phyloP scores from a whole-genome alignment of 2,888 invertebrate genomes.

The Lamellibrachia columna region DNA sequence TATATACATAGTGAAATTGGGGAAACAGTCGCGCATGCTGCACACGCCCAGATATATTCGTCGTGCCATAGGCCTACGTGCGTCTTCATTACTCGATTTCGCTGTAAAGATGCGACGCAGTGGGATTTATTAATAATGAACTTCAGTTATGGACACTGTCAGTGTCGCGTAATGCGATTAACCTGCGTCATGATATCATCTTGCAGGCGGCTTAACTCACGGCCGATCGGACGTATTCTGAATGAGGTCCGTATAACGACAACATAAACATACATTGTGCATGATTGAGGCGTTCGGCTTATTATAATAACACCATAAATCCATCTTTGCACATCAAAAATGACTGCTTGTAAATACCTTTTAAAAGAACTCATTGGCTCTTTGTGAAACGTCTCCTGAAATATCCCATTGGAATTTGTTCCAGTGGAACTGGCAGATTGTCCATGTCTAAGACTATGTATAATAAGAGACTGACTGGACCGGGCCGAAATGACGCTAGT shows the following conservation, averaged over 20 bases:
- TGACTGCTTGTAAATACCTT: not conserved
- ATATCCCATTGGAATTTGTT: too few relatives aligned
- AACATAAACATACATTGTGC: not conserved
- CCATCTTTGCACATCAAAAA: not conserved
- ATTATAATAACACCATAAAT: not conserved
- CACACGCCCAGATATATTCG: not conserved
- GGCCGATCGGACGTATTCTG: not conserved
- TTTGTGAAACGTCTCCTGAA: too few relatives aligned
- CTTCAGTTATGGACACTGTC: conserved; percentile 2
- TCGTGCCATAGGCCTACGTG: not conserved
- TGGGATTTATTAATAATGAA: conserved; percentile 1
- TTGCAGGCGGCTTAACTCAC: not conserved
- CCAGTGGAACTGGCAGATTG: not conserved
- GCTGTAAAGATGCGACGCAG: not conserved
- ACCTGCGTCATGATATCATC: not conserved
- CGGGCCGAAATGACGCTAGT: not conserved
- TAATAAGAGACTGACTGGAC: not conserved
- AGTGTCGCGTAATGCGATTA: not conserved
- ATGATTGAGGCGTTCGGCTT: not conserved
- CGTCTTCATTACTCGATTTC: not conserved
- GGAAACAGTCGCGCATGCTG: not conserved
- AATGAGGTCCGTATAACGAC: not conserved
- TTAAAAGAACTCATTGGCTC: not conserved
- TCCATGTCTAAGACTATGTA: not conserved
- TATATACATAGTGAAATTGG: not conserved